A percentile compares a stretch with the other conserved stretches of the same genome.
Evolutionary conservation across 1,140 invertebrate genomes (phyloP).

Genomic region (Ceratina calcarata): DNA sequence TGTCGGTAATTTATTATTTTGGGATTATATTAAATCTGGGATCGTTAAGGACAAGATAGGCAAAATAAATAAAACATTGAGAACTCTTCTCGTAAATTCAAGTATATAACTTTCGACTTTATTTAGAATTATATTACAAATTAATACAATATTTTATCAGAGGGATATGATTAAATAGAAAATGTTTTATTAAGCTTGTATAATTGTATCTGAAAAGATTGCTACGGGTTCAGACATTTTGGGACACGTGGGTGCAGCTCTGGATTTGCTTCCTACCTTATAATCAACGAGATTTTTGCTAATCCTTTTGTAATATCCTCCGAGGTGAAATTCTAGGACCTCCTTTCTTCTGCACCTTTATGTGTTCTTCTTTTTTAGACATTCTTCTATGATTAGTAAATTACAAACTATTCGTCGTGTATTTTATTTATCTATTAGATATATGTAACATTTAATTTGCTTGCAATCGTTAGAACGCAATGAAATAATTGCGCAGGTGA

Average conservation of each 20-base stretch:
- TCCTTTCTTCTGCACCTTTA: conserved; percentile 45
- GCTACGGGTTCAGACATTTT: not conserved
- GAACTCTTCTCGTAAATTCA: too few relatives aligned
- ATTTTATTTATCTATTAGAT: conserved; percentile 1
- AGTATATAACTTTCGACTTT: too few relatives aligned
- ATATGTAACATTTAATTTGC: not conserved
- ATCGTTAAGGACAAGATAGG: too few relatives aligned
- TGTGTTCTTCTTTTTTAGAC: conserved; percentile 31
- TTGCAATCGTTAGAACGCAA: too few relatives aligned
- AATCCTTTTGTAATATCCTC: conserved; percentile 51
- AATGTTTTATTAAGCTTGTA: not conserved
- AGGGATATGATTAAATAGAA: not conserved
- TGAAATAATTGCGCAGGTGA: too few relatives aligned
- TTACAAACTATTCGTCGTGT: not conserved
- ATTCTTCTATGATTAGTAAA: conserved; percentile 33
- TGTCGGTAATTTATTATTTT: too few relatives aligned
- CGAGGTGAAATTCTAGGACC: conserved; percentile 13
- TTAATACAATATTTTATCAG: too few relatives aligned
- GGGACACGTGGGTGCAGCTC: conserved; percentile 30
- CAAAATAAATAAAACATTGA: too few relatives aligned
- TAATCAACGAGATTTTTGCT: conserved; percentile 69
- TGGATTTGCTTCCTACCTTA: conserved; percentile 58
- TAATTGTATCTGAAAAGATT: not conserved
- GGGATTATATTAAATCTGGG: too few relatives aligned
- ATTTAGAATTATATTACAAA: too few relatives aligned